Percentiles rank a stretch among this genome's conserved stretches.
These are phyloP conservation scores for Diplodus puntazzo DNA, from an alignment of 2,797 vertebrate species.

Conservation along the genomic window DNA sequence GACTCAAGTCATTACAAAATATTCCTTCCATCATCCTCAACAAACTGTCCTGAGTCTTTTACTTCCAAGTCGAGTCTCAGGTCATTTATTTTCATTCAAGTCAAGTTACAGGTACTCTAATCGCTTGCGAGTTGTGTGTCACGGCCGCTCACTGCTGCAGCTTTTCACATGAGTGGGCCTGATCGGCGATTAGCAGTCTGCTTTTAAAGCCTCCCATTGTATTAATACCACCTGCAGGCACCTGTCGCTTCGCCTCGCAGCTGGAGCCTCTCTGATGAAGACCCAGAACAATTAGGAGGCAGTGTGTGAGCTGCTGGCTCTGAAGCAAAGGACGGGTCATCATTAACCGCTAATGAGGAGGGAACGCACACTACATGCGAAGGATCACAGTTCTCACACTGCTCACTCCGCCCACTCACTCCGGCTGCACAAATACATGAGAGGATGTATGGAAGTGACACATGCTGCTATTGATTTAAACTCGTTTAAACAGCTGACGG, in stretches of 20 bases:
- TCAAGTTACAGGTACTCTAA: not conserved
- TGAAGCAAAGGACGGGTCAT: not conserved
- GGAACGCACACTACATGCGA: not conserved
- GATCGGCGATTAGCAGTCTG: not conserved
- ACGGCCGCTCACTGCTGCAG: conserved; percentile 3
- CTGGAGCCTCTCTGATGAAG: not conserved
- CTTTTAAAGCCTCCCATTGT: conserved; percentile 1
- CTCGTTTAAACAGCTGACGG: not conserved
- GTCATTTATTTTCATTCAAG: no score
- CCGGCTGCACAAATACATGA: not conserved
- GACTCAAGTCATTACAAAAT: no score
- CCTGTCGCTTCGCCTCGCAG: not conserved
- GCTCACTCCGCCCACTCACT: not conserved
- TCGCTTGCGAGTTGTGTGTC: not conserved
- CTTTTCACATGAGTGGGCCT: not conserved
- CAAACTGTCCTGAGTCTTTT: not conserved
- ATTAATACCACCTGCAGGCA: not conserved
- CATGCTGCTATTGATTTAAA: not conserved
- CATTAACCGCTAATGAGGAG: conserved; percentile 5
- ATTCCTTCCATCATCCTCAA: no score
- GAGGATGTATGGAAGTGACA: not conserved
- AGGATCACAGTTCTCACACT: not conserved
- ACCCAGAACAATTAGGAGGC: not conserved
- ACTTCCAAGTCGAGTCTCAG: no score
- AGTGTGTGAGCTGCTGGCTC: not conserved